These are phyloP conservation scores for Phyllopteryx taeniolatus DNA, from an alignment of 2,113 vertebrate species.

Conservation along the genomic window DNA sequence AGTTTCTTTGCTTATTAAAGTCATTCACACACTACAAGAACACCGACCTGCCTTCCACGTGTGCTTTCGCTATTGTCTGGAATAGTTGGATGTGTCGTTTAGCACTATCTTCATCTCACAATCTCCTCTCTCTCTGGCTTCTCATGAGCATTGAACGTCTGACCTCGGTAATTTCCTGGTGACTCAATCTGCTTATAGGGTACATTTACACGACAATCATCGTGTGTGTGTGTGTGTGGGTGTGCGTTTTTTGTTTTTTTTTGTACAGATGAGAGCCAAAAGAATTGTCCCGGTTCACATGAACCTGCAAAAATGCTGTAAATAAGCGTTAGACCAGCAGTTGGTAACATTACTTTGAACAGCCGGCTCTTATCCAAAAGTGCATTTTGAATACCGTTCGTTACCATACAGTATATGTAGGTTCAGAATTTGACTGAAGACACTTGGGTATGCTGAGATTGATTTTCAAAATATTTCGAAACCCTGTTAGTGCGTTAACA, in stretches of 20 bases:
- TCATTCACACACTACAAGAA: background rate
- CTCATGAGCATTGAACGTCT: background rate
- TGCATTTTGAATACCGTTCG: too few species aligned
- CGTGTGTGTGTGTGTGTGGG: too few species aligned
- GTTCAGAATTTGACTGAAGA: too few species aligned
- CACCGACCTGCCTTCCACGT: background rate
- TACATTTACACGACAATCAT: background rate
- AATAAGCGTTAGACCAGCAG: too few species aligned
- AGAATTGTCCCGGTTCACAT: background rate
- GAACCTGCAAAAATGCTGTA: background rate
- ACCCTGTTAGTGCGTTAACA: too few species aligned
- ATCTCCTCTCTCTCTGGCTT: constrained; percentile 3
- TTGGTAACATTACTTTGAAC: too few species aligned
- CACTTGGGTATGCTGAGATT: too few species aligned
- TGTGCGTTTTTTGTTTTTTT: too few species aligned
- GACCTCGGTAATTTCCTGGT: constrained; percentile 28
- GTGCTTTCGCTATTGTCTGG: background rate
- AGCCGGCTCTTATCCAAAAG: too few species aligned
- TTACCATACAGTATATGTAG: too few species aligned
- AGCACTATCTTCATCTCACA: background rate
- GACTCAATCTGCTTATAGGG: constrained; percentile 1
- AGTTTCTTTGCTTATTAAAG: background rate
- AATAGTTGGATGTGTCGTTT: constrained; percentile 14
- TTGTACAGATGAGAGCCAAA: too few species aligned
- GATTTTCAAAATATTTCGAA: too few species aligned